Base-by-base conservation (phyloP, 2,797 vertebrate species). In the Chromobotia macracanthus region DNA sequence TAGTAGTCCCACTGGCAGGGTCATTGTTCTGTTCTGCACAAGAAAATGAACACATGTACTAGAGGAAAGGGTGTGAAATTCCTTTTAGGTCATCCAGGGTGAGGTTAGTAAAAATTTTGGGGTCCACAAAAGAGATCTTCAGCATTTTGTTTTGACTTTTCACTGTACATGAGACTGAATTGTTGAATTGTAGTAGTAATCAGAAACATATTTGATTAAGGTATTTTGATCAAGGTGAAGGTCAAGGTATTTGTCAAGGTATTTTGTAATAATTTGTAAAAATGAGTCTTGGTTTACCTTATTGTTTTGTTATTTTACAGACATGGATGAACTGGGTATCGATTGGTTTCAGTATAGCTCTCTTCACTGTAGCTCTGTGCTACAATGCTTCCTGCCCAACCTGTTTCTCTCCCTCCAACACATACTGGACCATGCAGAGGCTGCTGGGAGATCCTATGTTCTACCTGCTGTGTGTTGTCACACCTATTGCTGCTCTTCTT, bases 261-360 rank as follows among this genome's bases (percentile, higher is more conserved):
- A n/a, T n/a, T n/a, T n/a, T n/a, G n/a, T n/a, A 73, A 31, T 48
- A 0, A 31, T 31, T 31, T 31, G 31, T 31, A 31, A 31, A 31
- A 31, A 9, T 3, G n/a, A n/a, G 25, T 69, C 56, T 51, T 56
- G n/a, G 23, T 63, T 50, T 1, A 18, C 55, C 44, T 6, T 1
- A n/a, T 48, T 31, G 31, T 18, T 69, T 55, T 15, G 21, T 61
- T 46, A 79, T 81, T 80, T 5, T 80, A 87, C 78, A 99, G 98
- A 99, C 98, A 16, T 97, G 96, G 95, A 91, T 99, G 85, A 96
- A 99, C 93, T 96, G 95, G 94, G 87, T 90, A 15, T 95, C 96
- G 0, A 96, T 97, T 83, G 76, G 88, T 86, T 97, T 97, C 93
- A 99, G 98, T 53, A 80, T 95, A 0, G 60, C 90, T 23, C 86